Conservation (phyloP, 1,140 invertebrate genomes). For the Arion vulgaris region DNA sequence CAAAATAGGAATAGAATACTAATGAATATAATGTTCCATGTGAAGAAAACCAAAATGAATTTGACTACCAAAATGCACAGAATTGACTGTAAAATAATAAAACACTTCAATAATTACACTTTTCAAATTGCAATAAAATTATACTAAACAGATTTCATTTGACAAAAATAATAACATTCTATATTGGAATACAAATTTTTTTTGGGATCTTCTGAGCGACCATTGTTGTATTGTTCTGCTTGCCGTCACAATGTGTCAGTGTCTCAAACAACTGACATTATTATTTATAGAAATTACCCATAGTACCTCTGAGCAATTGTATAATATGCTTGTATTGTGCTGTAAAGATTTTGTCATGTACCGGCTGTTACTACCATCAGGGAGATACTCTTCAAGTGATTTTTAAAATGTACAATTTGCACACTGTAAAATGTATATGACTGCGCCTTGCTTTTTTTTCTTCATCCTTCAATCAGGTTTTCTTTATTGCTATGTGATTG, state of each 20-base stretch:
- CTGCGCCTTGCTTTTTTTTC: background rate
- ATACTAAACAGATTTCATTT: no score
- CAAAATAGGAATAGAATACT: no score
- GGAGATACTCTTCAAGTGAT: slow-evolving; percentile 3
- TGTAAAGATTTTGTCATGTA: background rate
- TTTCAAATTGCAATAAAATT: no score
- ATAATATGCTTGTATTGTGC: background rate
- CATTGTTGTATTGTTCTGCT: background rate
- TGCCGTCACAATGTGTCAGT: background rate
- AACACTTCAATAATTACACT: no score
- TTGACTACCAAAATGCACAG: no score
- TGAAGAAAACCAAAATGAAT: no score
- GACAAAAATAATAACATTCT: no score
- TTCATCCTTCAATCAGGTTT: background rate
- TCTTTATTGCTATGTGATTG: background rate
- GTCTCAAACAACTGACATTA: background rate
- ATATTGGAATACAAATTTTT: no score
- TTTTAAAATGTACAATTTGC: background rate
- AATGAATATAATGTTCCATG: no score
- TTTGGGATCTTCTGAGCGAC: no score
- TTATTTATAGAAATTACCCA: background rate
- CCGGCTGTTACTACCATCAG: slow-evolving; percentile 1
- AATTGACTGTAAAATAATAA: no score
- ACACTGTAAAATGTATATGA: background rate
- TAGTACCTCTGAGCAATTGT: background rate